These are phyloP conservation scores for Brachionus asplanchnoidis DNA, from an alignment of 1,140 invertebrate species.

Conservation along the genomic window DNA sequence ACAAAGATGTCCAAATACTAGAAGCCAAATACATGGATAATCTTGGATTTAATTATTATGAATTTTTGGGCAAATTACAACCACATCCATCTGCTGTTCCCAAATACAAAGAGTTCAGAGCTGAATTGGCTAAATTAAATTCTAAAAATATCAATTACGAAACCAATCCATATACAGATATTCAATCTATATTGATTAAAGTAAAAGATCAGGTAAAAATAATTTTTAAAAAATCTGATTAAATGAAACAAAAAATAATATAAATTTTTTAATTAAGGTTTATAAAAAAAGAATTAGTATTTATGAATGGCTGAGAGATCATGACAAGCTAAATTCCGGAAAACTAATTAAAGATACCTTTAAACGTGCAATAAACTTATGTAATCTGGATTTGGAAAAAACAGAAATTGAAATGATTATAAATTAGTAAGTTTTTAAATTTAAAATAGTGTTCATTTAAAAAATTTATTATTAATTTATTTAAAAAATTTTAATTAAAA, in stretches of 20 bases:
- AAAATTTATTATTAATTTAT: too few relatives aligned
- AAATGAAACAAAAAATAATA: neutral
- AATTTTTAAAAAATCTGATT: neutral
- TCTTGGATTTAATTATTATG: constrained; percentile 53
- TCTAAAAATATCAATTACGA: constrained; percentile 47
- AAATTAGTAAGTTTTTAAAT: constrained; percentile 50
- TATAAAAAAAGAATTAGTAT: constrained; percentile 52
- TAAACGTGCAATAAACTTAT: constrained; percentile 52
- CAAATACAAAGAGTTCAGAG: constrained; percentile 44
- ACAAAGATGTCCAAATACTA: constrained; percentile 49
- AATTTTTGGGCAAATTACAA: constrained; percentile 45
- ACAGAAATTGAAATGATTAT: constrained; percentile 53
- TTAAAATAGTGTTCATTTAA: too few relatives aligned
- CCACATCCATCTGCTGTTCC: constrained; percentile 40
- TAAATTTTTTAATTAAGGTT: constrained; percentile 46
- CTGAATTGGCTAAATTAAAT: constrained; percentile 50
- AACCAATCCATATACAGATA: constrained; percentile 46
- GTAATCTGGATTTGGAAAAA: constrained; percentile 50
- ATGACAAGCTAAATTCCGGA: constrained; percentile 55
- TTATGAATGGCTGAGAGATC: constrained; percentile 54
- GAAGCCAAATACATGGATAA: constrained; percentile 55
- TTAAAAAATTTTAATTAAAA: too few relatives aligned
- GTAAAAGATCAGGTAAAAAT: constrained; percentile 53
- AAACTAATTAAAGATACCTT: constrained; percentile 53
- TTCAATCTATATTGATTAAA: constrained; percentile 52